phyloP scores from a whole-genome alignment of 2,888 invertebrate species.

The Anagyrus pseudococci region DNA sequence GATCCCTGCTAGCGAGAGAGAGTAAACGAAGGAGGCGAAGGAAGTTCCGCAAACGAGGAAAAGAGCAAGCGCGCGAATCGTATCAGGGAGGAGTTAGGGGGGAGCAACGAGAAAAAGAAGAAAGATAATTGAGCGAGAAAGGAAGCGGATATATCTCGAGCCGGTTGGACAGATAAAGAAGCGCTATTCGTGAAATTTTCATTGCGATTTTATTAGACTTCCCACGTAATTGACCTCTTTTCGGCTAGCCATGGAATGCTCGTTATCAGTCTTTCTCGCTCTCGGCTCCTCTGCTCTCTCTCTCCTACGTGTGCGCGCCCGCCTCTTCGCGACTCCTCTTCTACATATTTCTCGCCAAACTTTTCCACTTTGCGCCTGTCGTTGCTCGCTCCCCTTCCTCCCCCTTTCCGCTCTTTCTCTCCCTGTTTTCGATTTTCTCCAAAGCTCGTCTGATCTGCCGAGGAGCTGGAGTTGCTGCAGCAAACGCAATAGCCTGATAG shows the following conservation, averaged over 20 bases:
- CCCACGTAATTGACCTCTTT: conserved; percentile 32
- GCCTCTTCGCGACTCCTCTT: background rate
- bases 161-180: background rate
- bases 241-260: conserved; percentile 18
- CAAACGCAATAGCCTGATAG: too few relatives aligned
- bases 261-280: conserved; percentile 22
- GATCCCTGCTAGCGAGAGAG: background rate
- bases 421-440: too few relatives aligned
- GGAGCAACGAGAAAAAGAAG: background rate
- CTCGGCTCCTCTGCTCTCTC: too few relatives aligned
- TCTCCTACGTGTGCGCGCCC: background rate
- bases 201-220: conserved; percentile 29
- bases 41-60: background rate
- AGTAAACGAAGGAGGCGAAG: background rate
- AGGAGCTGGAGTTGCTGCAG: too few relatives aligned
- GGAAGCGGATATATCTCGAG: too few relatives aligned
- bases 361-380: background rate
- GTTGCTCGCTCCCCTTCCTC: too few relatives aligned
- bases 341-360: background rate
- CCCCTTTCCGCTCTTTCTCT: background rate
- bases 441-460: too few relatives aligned
- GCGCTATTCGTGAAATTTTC: background rate
- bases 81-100: background rate
- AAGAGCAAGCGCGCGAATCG: background rate
- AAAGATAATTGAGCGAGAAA: background rate